Evolutionary conservation across 2,888 invertebrate species (phyloP), one percentile per base, ranked within the genome.

Genomic region (Blastobasis adustella): DNA sequence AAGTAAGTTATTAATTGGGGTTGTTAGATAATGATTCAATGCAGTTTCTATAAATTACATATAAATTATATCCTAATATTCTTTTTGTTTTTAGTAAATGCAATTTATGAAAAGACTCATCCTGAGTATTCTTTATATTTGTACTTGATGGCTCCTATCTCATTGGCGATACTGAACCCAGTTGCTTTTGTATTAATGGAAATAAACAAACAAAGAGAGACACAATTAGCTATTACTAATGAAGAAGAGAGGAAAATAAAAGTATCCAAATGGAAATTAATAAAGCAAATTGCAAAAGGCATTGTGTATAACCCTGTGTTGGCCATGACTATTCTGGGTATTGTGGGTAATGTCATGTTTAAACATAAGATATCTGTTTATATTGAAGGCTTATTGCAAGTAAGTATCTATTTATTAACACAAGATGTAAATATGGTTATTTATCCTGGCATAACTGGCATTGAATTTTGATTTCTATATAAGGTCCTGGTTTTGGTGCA

Each of bases 71-170:
- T n/a, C 5, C 44, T n/a, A n/a, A 45, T 8, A 1, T 8, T 42
- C 37, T 48, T 46, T 52, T 55, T 51, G 46, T 54, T 82, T 86
- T 61, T 88, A 96, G 96, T 98, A 50, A 91, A 91, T 67, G 97
- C 98, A 36, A 89, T 98, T 23, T 98, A 98, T 77, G 89, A 92
- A 59, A 91, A 92, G 54, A 91, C 92, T 5, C 97, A 98, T 87
- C 96, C 97, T 0, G 96, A 98, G 67, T 98, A 96, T 86, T 92
- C 96, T 0, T 91, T 94, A 0, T 98, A 98, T 76, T 86, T 98
- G 47, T 98, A 98, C 75, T 89, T 98, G 49, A 93, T 98, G 91
- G 97, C 98, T 7, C 98, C 98, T 1, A 96, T 98, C 72, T 98
- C 97, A 45, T 85, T 98, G 56, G 95, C 96, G 1, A 93, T 98